These are phyloP conservation scores for Prunella strophiata DNA, from an alignment of 2,797 vertebrate species.

Conservation along the genomic window DNA sequence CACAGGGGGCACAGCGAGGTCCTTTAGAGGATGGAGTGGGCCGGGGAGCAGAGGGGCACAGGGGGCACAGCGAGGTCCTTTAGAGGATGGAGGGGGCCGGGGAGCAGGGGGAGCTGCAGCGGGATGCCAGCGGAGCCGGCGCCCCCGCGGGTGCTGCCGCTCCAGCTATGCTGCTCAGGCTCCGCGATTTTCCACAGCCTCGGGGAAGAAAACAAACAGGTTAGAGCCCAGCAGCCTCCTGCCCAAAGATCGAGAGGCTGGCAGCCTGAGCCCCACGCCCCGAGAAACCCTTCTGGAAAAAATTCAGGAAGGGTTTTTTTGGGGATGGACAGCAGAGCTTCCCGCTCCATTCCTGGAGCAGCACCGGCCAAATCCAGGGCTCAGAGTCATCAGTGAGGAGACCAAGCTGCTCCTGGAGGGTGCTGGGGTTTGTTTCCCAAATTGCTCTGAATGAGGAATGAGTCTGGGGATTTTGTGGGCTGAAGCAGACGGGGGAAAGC, in stretches of 20 bases:
- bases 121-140: conserved; percentile 43
- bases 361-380: not conserved
- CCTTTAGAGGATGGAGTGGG: too few species aligned
- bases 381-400: accelerated
- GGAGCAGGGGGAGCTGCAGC: conserved; percentile 40
- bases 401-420: not conserved
- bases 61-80: too few species aligned
- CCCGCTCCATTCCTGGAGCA: not conserved
- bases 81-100: conserved; percentile 51
- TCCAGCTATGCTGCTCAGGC: conserved; percentile 67
- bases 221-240: not conserved
- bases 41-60: too few species aligned
- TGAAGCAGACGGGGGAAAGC: not conserved
- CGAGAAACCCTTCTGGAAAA: accelerated
- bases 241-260: not conserved
- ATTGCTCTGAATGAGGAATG: not conserved
- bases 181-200: conserved; percentile 71
- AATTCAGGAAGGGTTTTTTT: accelerated
- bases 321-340: too few species aligned
- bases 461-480: not conserved
- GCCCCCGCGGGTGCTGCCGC: conserved; percentile 57
- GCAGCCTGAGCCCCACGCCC: not conserved
- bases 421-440: not conserved
- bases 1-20: too few species aligned
- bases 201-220: conserved; percentile 68